Conservation (phyloP, 2,797 vertebrate genomes). For the Synaphobranchus kaupii region DNA sequence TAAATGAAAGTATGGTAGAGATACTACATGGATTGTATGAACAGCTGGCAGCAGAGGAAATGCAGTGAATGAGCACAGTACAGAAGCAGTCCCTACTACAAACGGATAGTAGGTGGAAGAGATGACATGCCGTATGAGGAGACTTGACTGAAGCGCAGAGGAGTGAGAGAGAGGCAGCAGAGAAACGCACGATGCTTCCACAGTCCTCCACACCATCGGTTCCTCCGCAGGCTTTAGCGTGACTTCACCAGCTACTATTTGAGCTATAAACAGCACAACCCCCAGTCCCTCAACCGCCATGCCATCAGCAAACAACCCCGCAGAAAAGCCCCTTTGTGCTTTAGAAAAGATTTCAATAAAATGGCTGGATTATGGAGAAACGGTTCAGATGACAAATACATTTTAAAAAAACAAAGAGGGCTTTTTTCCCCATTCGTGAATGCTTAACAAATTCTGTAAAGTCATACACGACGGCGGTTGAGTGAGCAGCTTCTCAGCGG, state of each 20-base stretch:
- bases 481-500: neutral
- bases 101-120: neutral
- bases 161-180: neutral
- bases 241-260: neutral
- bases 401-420: slow-evolving; percentile 17
- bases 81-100: too few relatives aligned
- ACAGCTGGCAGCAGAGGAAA: neutral
- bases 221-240: neutral
- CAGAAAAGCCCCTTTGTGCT: slow-evolving; percentile 25
- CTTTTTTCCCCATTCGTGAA: slow-evolving; percentile 10
- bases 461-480: neutral
- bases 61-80: neutral
- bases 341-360: neutral
- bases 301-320: neutral
- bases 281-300: too few relatives aligned
- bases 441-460: slow-evolving; percentile 15
- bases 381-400: slow-evolving; percentile 19
- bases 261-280: neutral
- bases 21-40: neutral
- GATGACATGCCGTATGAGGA: neutral
- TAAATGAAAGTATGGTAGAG: neutral
- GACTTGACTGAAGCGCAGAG: neutral
- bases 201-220: neutral
- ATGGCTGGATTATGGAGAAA: neutral
- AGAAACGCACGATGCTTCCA: neutral